Base-by-base conservation (phyloP, 2,113 vertebrate species). In the Phyllostomus discolor region DNA sequence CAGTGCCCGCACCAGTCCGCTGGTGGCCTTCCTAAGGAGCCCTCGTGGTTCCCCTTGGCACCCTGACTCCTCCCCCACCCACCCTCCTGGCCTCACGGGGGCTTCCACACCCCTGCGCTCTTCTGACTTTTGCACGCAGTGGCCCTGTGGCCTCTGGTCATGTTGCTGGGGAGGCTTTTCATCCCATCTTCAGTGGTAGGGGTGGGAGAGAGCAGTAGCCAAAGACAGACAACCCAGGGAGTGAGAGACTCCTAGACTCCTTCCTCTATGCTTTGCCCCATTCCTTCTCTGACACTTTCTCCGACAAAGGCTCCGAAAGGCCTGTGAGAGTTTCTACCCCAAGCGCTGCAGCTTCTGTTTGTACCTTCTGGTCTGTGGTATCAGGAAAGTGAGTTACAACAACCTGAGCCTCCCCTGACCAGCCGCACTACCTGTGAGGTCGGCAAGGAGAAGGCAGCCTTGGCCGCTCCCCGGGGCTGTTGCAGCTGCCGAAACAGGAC, bases 81-180 rank as follows among this genome's bases (percentile, higher is more conserved):
- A 2, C 31, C 28, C 15, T 28, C 26, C 50, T 41, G 35, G 10
- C 31, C 19, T n/a, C 69, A 14, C 3, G 0, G 10, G 17, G 69
- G 35, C 70, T 67, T 7, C 64, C 12, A 1, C 28, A 35, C 50
- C 22, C 2, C 8, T 73, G 50, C 14, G 12, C 17, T 46, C 79
- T 43, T 31, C 41, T 52, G 28, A 50, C 87, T 38, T 66, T 50
- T 10, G 82, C 10, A 24, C 66, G 9, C 48, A 16, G 73, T 2
- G n/a, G 20, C 75, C 57, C 81, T 16, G 10, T 46, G 79, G 12
- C 75, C n/a, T 67, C 64, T 28, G 24, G 35, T 22, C 31, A 24
- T 11, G 43, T 35, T n/a, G 46, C 64, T 9, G 2, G 17, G 19
- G 26, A 12, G n/a, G 20, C 12, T 43, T 1, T 46, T 17, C 10